Evolutionary conservation across 2,888 invertebrate genomes (phyloP), one percentile per base, ranked within the genome.

Genomic region (Tromatobia lineatoria): DNA sequence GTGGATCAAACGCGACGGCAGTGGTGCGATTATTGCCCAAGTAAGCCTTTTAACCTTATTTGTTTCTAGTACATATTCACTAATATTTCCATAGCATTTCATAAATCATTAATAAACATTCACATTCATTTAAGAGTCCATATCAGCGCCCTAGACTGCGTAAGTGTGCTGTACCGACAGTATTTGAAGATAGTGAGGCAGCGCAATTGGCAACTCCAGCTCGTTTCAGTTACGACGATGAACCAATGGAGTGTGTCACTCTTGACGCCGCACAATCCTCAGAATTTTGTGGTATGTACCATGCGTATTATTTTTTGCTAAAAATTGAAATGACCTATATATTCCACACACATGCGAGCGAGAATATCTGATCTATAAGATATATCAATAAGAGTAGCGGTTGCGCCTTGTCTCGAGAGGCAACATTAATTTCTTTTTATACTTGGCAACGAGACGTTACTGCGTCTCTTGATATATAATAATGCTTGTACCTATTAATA

Each of bases 281-380:
- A 52, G 52, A 52, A 52, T 52, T 52, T 52, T 52, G 52, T 52
- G 52, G 52, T 52, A 52, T 52, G 52, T 52, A 52, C 20, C 52
- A 8, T 20, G 52, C 20, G 52, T 52, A 52, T 52, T 52, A 52
- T 52, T 52, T 0, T 52, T 52, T 52, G 18, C 18, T 52, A 52
- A 52, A 52, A 52, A 52, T 52, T 13, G 13, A 45, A 34, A 1
- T 34, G 34, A 34, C 13, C 45, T 13, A 13, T 13, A 45, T 7
- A 1, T 11, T 11, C 45, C 13, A 45, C 13, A 34, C 45, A 45
- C 45, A 11, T 52, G 34, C 2, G 34, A 34, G 34, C 34, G 52
- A 52, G 20, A 52, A 52, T 7, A 52, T 52, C 1, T 20, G 3
- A 52, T 52, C 52, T 20, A 10, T 52, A 52, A 52, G 20, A 20